Base-by-base conservation (phyloP, 2,797 vertebrate genomes). In the Ispidina picta region DNA sequence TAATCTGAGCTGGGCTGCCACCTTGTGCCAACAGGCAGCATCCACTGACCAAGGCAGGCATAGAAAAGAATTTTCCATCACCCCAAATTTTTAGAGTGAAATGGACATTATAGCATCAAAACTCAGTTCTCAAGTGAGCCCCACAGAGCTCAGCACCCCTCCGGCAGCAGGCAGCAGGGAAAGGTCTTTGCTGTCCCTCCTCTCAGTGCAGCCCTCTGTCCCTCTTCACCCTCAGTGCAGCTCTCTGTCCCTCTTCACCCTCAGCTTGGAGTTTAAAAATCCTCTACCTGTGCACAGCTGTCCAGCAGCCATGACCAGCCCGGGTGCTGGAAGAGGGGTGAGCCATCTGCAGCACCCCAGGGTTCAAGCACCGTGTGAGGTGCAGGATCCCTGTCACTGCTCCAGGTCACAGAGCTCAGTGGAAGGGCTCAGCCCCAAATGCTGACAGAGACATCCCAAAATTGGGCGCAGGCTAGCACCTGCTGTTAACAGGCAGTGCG, bases 1-100 rank as follows among this genome's bases (percentile, higher is more conserved):
- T 93, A 85, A 83, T 16, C 62, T 87, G 63, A 73, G 65, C 73
- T 93, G 94, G 92, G 71, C 95, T 96, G 95, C 95, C 95, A 96
- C 91, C 95, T 96, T 94, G 95, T 95, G 95, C 91, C 91, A 91
- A 62, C 39, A 85, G 65, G 51, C 77, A 91, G 88, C 81, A 90
- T 86, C 68, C 90, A 10, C 81, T 82, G 64, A 74, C 81, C 44
- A 22, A 88, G 48, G 10, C 39, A n/a, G 56, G 39, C 56, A 12
- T 2, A 6, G 25, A 15, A 41, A 8, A 8, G 54, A 15, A 5
- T 75, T 65, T 72, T 81, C 23, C 20, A 19, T 25, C 13, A 25
- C 7, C 25, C 13, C 4, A 17, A 10, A 15, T 60, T 83, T 80
- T 66, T 65, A 26, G 39, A 39, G 10, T 1, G 3, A 51, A 44